Conservation (phyloP, 2,113 vertebrate genomes). For the Muntiacus reevesi region DNA sequence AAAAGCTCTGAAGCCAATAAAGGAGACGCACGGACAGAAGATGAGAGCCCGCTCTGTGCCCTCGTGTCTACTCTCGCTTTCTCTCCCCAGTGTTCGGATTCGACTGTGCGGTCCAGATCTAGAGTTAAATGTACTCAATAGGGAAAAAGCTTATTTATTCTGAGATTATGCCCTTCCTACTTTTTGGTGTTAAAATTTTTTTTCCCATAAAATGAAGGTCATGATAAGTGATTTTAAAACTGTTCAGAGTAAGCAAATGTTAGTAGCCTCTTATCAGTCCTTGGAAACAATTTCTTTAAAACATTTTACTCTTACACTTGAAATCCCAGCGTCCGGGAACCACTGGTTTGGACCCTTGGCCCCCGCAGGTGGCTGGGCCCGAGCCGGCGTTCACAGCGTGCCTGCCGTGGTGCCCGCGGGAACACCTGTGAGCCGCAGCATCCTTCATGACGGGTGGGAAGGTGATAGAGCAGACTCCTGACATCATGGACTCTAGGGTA, state of each 20-base stretch:
- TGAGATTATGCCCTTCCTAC: not conserved
- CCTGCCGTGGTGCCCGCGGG: accelerated
- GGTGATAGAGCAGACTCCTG: not conserved
- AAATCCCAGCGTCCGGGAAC: not conserved
- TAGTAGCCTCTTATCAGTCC: not conserved
- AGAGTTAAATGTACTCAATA: not conserved
- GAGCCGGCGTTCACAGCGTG: accelerated
- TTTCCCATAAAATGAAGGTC: not conserved
- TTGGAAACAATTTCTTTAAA: not conserved
- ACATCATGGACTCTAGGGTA: not conserved
- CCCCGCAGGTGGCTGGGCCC: not conserved
- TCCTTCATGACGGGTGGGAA: not conserved
- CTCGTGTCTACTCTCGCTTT: accelerated
- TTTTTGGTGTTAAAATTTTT: not conserved
- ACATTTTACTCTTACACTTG: not conserved
- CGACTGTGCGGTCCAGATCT: not conserved
- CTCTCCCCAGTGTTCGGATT: not conserved
- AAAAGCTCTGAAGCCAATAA: not conserved
- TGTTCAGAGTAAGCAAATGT: not conserved
- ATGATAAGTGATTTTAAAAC: not conserved
- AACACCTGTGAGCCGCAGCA: too few relatives aligned
- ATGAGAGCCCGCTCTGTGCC: not conserved
- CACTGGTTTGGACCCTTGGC: not conserved
- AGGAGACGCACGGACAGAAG: not conserved
- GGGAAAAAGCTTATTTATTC: not conserved